phyloP scores from a whole-genome alignment of 2,797 vertebrate species.

The Smutsia gigantea region DNA sequence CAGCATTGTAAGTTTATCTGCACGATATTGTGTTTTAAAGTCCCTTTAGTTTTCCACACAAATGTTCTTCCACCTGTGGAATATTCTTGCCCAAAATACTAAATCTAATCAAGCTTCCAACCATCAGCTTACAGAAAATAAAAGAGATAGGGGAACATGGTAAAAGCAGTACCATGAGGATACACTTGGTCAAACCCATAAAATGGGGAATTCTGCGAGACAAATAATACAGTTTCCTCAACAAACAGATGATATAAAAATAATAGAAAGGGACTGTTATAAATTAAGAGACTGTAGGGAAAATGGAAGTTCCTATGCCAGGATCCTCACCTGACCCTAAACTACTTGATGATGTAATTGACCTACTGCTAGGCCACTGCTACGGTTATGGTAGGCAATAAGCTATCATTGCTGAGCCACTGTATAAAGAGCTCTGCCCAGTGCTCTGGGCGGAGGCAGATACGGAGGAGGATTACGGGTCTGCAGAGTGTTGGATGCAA shows the following conservation, averaged over 20 bases:
- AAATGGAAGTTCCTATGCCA: too few relatives aligned
- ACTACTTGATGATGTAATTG: too few relatives aligned
- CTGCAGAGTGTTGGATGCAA: too few relatives aligned
- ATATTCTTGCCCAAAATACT: slow-evolving; percentile 7
- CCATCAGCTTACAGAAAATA: slow-evolving; percentile 17
- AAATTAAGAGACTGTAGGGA: neutral
- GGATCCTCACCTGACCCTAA: too few relatives aligned
- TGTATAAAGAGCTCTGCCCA: too few relatives aligned
- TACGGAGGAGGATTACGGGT: too few relatives aligned
- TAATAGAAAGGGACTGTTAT: neutral
- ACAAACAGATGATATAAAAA: neutral
- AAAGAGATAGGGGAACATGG: neutral
- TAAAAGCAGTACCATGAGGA: neutral
- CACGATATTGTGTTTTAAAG: neutral
- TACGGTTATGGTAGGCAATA: too few relatives aligned
- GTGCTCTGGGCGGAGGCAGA: too few relatives aligned
- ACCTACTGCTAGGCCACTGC: too few relatives aligned
- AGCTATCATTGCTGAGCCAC: too few relatives aligned
- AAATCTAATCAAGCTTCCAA: slow-evolving; percentile 26
- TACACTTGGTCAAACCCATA: neutral
- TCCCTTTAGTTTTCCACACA: neutral
- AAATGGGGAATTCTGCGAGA: neutral
- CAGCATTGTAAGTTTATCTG: neutral
- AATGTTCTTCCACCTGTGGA: neutral
- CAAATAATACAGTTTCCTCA: neutral